Conservation (phyloP, 2,797 vertebrate species). For the Chelmon rostratus region DNA sequence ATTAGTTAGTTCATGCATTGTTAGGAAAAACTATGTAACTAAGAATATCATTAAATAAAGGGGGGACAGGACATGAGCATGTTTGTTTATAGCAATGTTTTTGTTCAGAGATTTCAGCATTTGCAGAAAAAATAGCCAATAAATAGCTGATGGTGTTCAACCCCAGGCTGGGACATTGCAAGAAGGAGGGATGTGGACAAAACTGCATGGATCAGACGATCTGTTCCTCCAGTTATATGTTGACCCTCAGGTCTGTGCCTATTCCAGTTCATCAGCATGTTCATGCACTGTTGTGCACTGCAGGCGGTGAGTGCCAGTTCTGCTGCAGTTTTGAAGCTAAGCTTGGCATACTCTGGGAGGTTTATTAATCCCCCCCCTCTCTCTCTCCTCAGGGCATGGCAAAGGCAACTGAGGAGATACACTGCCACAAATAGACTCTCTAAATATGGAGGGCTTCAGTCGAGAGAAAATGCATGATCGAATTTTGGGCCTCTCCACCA, state of each 20-base stretch:
- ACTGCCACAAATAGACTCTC: conserved; percentile 80
- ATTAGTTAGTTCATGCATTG: conserved; percentile 36
- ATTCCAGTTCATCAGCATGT: conserved; percentile 50
- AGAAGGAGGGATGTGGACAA: conserved; percentile 11
- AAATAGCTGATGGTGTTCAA: not conserved
- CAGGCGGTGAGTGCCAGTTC: conserved; percentile 60
- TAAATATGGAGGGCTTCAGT: conserved; percentile 80
- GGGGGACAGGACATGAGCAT: not conserved
- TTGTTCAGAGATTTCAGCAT: not conserved
- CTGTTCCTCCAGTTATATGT: conserved; percentile 30
- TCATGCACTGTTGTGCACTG: conserved; percentile 67
- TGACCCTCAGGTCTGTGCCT: conserved; percentile 33
- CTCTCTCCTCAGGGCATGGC: conserved; percentile 73
- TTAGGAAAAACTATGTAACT: not conserved
- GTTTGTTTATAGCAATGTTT: not conserved
- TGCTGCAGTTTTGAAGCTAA: conserved; percentile 75
- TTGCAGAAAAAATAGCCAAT: not conserved
- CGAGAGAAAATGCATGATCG: conserved; percentile 72
- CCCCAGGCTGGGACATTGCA: not conserved
- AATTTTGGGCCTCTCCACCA: conserved; percentile 73
- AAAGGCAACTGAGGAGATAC: conserved; percentile 77
- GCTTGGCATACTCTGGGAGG: conserved; percentile 69
- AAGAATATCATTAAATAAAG: not conserved
- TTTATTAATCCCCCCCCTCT: conserved; percentile 67
- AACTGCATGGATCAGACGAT: conserved; percentile 30